Evolutionary conservation across 2,113 vertebrate genomes (phyloP), one percentile per base, ranked within the genome.

Genomic region (Pelmatolapia mariae): DNA sequence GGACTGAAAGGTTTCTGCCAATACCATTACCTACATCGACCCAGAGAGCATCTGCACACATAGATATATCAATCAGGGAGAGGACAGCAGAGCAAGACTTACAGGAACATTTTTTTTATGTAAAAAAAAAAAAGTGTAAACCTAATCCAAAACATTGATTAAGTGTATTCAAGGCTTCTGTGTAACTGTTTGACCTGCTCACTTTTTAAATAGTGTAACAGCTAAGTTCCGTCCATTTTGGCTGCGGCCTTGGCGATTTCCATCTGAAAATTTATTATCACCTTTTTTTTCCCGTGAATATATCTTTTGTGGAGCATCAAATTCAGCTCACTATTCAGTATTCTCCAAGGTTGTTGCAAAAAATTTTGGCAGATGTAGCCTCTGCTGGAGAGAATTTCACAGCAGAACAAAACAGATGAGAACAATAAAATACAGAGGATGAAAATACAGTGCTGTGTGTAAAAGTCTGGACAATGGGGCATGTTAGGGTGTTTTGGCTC

Each of bases 1-100:
- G 85, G 79, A 93, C 92, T 81, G 83, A 89, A 92, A 87, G 83
- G 84, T 38, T 71, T 87, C 88, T 92, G 91, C 91, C 90, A 94
- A 92, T 81, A 90, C 79, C 86, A 78, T 81, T 86, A 87, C 89
- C 89, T 83, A 88, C 88, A 94, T 88, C 54, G 36, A 91, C 88
- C 89, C 87, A 86, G 54, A 87, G 86, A 89, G 73, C 43, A 85
- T 83, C 63, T 22, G 73, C 82, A 87, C 76, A 90, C 86, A 90
- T 47, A 87, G 83, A 92, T 47, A 83, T 93, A 89, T 92, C 88
- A 94, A 92, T 94, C 89, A 88, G 73, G 85, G 24, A 84, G 54
- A 79, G 66, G 50, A 40, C 36, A 50, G 33, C 29, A 22, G 56
- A 45, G 56, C 26, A 82, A 66, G 57, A 52, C 43, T 16, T n/a